Evolutionary conservation across 1,140 invertebrate species (phyloP), one percentile per base, ranked within the genome.

Genomic region (Eurosta solidaginis): DNA sequence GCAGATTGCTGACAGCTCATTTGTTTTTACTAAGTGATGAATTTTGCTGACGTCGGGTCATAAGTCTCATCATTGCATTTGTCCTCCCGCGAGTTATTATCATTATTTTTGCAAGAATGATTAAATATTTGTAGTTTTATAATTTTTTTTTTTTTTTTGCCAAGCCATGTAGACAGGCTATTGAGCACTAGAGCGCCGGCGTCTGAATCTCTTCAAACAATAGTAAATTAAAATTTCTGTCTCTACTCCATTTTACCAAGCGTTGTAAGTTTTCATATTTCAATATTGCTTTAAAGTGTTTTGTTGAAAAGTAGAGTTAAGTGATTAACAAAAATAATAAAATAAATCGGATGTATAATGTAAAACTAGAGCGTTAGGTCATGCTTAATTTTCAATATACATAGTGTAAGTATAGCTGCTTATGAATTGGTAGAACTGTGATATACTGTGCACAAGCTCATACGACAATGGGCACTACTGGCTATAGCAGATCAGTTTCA

Each of bases 11-110:
- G 33, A 3, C 20, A 20, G 33, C 59, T 7, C 33, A 68, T 40
- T 68, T 36, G 59, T 68, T n/a, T n/a, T 17, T 40, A 68, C 20
- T 68, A 68, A 68, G 59, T 68, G 59, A 68, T 68, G 59, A 68
- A 68, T 68, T 68, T 68, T 36, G 59, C 33, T 68, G 59, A 59
- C 22, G 27, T 54, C 14, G 22, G 10, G 50, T 10, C 22, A n/a
- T n/a, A n/a, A n/a, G 50, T 54, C 20, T 10, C 50, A 12, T 10
- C 50, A 22, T 54, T 25, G n/a, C 54, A n/a, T 59, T 29, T 9
- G 59, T 36, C 59, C n/a, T 9, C n/a, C n/a, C n/a, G n/a, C 33
- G 59, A 36, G 6, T 68, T 68, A 33, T 59, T 59, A 68, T 68
- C 59, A 40, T 68, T 40, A 68, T 68, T 40, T n/a, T 68, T 22